Evolutionary conservation across 2,888 invertebrate genomes (phyloP).

Genomic region (Drosophila ezoana): DNA sequence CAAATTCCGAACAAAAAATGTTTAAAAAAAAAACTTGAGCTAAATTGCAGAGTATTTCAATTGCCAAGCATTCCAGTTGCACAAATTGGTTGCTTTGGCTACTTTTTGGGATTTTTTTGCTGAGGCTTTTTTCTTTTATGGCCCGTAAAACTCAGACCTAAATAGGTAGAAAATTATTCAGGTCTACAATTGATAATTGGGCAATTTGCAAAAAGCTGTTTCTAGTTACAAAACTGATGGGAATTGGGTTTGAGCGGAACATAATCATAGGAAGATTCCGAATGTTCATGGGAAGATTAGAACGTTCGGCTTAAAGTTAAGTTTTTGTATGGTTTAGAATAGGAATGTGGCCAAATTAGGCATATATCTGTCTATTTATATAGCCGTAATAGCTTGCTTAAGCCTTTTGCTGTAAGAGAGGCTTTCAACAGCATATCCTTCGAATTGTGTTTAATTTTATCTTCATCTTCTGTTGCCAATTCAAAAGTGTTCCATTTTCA

Average conservation of each 20-base stretch:
- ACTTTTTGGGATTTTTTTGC: constrained; percentile 6
- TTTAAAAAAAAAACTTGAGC: constrained; percentile 1
- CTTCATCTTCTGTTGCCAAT: too few relatives aligned
- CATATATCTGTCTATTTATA: too few relatives aligned
- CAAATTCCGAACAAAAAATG: constrained; percentile 23
- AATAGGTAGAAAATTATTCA: constrained; percentile 1
- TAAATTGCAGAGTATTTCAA: constrained; percentile 15
- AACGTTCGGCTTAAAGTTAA: too few relatives aligned
- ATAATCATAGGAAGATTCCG: too few relatives aligned
- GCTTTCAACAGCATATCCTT: too few relatives aligned
- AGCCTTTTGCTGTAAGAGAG: too few relatives aligned
- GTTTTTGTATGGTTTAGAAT: too few relatives aligned
- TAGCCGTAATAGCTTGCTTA: too few relatives aligned
- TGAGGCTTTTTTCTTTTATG: constrained; percentile 11
- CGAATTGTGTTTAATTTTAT: too few relatives aligned
- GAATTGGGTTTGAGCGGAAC: background rate
- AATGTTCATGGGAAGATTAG: too few relatives aligned
- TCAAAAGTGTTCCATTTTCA: background rate
- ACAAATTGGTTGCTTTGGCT: background rate
- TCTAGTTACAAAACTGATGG: constrained; percentile 3
- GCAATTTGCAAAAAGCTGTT: constrained; percentile 2
- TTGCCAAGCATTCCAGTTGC: constrained; percentile 4
- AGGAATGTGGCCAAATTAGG: too few relatives aligned
- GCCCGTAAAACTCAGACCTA: background rate
- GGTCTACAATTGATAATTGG: constrained; percentile 14